phyloP scores from a whole-genome alignment of 2,888 invertebrate genomes.

The Syrista parreyssii region DNA sequence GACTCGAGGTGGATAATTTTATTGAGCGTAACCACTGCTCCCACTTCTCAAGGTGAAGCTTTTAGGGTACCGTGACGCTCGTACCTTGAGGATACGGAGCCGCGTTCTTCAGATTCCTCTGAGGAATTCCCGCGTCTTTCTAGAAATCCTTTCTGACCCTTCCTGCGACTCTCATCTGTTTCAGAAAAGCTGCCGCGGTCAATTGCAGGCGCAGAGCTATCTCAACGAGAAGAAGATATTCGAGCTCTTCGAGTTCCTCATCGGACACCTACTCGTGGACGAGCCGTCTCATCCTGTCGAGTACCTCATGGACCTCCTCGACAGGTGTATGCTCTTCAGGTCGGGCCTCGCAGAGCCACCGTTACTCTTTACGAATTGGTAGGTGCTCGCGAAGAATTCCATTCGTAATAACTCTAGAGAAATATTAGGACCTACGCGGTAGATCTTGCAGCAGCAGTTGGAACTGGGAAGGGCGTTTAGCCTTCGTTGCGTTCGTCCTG shows the following conservation, averaged over 20 bases:
- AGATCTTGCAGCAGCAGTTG: no score
- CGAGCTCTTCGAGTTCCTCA: constrained; percentile 66
- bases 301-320: constrained; percentile 64
- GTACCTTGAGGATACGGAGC: background rate
- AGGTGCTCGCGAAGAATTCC: no score
- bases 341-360: constrained; percentile 65
- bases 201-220: constrained; percentile 61
- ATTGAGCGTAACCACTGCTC: background rate
- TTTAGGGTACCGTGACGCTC: no score
- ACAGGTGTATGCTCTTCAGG: constrained; percentile 66
- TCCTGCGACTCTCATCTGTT: constrained; percentile 4
- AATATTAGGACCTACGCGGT: no score
- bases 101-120: background rate
- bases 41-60: background rate
- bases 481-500: no score
- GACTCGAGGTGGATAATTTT: no score
- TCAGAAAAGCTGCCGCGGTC: constrained; percentile 43
- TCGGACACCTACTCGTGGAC: constrained; percentile 63
- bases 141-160: background rate
- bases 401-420: no score
- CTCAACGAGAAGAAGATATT: constrained; percentile 63
- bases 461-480: no score
- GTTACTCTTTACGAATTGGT: constrained; percentile 60
- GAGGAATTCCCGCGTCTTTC: background rate
- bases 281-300: constrained; percentile 65